Base-by-base conservation (phyloP, 2,888 invertebrate genomes). In the Herminia tarsipennalis region DNA sequence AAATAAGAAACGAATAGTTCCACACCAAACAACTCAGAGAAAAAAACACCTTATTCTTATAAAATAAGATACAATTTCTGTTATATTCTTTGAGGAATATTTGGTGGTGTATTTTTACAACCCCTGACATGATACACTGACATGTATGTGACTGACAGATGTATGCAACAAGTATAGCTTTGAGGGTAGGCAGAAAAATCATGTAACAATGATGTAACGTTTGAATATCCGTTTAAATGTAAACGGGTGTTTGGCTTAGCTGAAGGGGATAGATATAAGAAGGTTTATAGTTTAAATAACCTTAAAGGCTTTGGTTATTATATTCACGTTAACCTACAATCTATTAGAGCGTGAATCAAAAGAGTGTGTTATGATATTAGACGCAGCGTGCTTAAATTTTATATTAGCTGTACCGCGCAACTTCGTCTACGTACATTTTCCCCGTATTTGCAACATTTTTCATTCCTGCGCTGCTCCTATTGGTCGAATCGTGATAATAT, bases 91-190 rank as follows among this genome's bases (percentile, higher is more conserved):
- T n/a, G 21, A 20, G 47, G 44, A 56, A 57, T 66, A 68, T 63
- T 63, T 62, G 40, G 17, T 59, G 59, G 42, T 66, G 52, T 56
- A 64, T 66, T 73, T 71, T 73, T 71, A 66, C 65, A 49, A 49
- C 49, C 10, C 24, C 36, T 64, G 64, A 70, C 70, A 61, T 56
- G 64, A 49, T 61, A 56, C 63, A 56, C 45, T 67, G 58, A 61
- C 63, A 50, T 63, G 67, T 60, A 45, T 66, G 67, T 47, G 54
- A 64, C 44, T 66, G 66, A 64, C 66, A 66, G 39, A 28, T 56
- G 63, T 65, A 42, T 49, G 66, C 66, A 66, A 66, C 66, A 66
- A 66, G 66, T 66, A 48, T 33, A 32, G 43, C 43, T 39, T 10
- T 5, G 34, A 1, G 50, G 36, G 49, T 52, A 40, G 37, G 30